Evolutionary conservation across 2,888 invertebrate genomes (phyloP), one percentile per base, ranked within the genome.

Genomic region (Glaucopsyche alexis): DNA sequence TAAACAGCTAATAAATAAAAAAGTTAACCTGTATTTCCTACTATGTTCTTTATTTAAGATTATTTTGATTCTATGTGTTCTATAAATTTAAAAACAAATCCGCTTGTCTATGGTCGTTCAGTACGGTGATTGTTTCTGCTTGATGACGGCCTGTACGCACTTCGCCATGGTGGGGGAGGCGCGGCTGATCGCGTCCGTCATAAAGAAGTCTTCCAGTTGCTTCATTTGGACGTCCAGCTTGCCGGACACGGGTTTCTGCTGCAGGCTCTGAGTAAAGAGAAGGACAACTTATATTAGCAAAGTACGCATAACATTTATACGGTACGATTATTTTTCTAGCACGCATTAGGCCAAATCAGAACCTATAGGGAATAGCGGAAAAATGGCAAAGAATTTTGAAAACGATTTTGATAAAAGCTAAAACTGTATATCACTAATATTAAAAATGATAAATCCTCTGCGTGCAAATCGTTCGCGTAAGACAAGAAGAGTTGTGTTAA

Each of bases 111-210:
- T 66, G 40, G 13, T 29, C 2, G 74, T 78, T 82, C 86, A 92
- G 79, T 91, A 91, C 0, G 84, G 86, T 47, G 91, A 89, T 69
- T 90, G 84, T 78, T 93, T 94, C 81, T 96, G 96, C 86, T 97
- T 97, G 79, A 95, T 93, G 3, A 96, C 97, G 14, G 99, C 99
- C 82, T 97, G 96, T 78, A 99, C 96, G 90, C 99, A 99, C 90
- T 99, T 99, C 71, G 99, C 99, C 99, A 99, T 99, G 71, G 99
- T 99, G 76, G 97, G 96, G 6, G 99, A 99, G 47, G 99, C 98
- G 84, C 99, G 95, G 78, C 98, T 98, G 83, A 99, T 98, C 7
- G 97, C 93, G 90, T 99, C 98, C 13, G 99, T 99, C 98, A 99
- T 99, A 86, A 95, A 97, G 89, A 95, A 97, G 83, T 97, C 97